Evolutionary conservation across 2,797 vertebrate genomes (phyloP), one percentile per base, ranked within the genome.

Genomic region (Rhinophrynus dorsalis): DNA sequence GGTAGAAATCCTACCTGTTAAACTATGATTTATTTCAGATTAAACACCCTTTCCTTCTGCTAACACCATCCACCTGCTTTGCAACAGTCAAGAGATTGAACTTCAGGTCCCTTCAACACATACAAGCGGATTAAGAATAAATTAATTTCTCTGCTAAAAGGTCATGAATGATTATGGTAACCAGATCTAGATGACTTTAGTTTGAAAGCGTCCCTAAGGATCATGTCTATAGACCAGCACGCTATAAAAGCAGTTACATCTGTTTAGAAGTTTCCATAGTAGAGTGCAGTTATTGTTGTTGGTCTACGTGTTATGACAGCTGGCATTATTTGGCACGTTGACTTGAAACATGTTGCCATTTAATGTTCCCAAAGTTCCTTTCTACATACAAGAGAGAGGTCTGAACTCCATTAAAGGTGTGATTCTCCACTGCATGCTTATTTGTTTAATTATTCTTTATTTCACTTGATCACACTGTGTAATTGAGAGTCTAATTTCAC

Each of bases 291-390:
- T 78, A 76, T 64, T 81, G 68, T 74, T 75, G 74, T 56, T 78
- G 70, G 60, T 45, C 60, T 57, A 67, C 77, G 67, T 78, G 75
- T 77, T 75, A 70, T 81, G 75, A 77, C 71, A 79, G 79, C 67
- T 82, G 67, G 64, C 58, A 75, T 33, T 71, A 75, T 47, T 76
- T 80, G 71, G 74, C 75, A 82, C 73, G 21, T 42, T 15, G 23
- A 23, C 20, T 37, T 56, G 54, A 56, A 56, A 56, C 38, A 60
- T 15, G 23, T 52, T 32, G 12, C 55, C 13, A 58, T 27, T 58
- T 27, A 40, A 58, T 58, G 35, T 58, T 26, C 5, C 3, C n/a
- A 3, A 7, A 29, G n/a, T 15, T 52, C 2, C 7, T 10, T 29
- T 32, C 50, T 32, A 30, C 18, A 23, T 30, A 29, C 32, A 26